Evolutionary conservation across 2,797 vertebrate species (phyloP).

Genomic region (Scyliorhinus canicula): DNA sequence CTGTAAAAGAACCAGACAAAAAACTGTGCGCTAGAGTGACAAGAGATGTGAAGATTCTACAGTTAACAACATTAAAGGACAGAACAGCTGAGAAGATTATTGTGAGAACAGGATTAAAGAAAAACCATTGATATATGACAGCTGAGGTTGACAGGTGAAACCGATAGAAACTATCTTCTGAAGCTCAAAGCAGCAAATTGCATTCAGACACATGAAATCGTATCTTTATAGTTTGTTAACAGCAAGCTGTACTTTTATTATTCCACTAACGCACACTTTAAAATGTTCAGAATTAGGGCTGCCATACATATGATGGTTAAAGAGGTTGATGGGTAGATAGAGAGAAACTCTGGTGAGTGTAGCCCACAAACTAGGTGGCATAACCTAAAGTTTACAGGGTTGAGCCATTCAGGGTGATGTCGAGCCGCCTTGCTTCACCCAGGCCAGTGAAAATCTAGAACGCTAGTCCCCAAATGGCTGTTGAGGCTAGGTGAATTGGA

Average conservation of each 20-base stretch:
- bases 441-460: background rate
- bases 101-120: conserved; percentile 35
- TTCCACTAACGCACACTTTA: background rate
- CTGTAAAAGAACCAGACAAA: conserved; percentile 14
- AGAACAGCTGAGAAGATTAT: conserved; percentile 37
- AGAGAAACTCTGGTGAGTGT: background rate
- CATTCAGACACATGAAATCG: background rate
- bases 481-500: background rate
- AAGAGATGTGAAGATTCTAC: conserved; percentile 35
- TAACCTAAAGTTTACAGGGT: background rate
- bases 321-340: background rate
- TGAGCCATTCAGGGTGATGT: too few species aligned
- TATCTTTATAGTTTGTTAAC: conserved; percentile 25
- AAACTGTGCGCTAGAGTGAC: conserved; percentile 33
- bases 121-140: conserved; percentile 10
- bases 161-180: background rate
- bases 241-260: background rate
- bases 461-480: background rate
- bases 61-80: conserved; percentile 35
- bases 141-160: conserved; percentile 36
- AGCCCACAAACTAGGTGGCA: background rate
- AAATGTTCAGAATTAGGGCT: background rate
- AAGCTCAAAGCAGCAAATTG: conserved; percentile 37
- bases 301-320: background rate
- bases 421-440: background rate